Conservation (phyloP, 1,140 invertebrate species). For the Scaptomyza pallida region DNA sequence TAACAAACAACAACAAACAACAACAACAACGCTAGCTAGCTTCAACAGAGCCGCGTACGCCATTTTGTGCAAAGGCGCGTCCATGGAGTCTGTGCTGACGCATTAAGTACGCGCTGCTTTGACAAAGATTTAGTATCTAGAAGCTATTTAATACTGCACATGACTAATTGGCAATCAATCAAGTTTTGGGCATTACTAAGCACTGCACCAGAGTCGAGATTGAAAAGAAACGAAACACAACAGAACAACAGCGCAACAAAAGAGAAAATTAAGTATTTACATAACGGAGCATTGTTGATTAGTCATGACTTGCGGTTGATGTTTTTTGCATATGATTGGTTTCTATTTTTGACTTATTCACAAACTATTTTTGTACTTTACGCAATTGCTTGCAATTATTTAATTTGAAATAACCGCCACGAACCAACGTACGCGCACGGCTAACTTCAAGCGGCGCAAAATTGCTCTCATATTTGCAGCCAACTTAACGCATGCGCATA, state of each 20-base stretch:
- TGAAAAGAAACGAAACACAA: conserved; percentile 26
- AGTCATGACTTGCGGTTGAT: conserved; percentile 26
- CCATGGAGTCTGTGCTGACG: conserved; percentile 30
- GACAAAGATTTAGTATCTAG: conserved; percentile 42
- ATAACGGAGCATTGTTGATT: conserved; percentile 36
- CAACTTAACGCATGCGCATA: conserved; percentile 18
- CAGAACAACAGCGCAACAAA: background rate
- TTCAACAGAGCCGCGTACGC: background rate
- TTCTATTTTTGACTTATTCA: conserved; percentile 27
- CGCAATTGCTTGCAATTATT: conserved; percentile 17
- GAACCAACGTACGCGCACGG: background rate
- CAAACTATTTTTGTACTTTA: conserved; percentile 34
- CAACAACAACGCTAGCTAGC: too few species aligned
- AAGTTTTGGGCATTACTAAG: conserved; percentile 60
- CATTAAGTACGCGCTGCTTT: conserved; percentile 31
- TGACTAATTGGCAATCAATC: conserved; percentile 78
- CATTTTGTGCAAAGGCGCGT: conserved; percentile 19
- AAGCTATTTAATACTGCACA: conserved; percentile 49
- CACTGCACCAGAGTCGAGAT: conserved; percentile 26
- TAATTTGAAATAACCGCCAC: conserved; percentile 6
- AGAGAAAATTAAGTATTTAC: conserved; percentile 29
- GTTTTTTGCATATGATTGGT: conserved; percentile 29
- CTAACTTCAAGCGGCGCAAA: conserved; percentile 13
- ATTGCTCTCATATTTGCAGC: conserved; percentile 6
- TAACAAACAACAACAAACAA: conserved; percentile 19